Evolutionary conservation across 2,797 vertebrate genomes (phyloP).

Genomic region (Myotis vivesi): DNA sequence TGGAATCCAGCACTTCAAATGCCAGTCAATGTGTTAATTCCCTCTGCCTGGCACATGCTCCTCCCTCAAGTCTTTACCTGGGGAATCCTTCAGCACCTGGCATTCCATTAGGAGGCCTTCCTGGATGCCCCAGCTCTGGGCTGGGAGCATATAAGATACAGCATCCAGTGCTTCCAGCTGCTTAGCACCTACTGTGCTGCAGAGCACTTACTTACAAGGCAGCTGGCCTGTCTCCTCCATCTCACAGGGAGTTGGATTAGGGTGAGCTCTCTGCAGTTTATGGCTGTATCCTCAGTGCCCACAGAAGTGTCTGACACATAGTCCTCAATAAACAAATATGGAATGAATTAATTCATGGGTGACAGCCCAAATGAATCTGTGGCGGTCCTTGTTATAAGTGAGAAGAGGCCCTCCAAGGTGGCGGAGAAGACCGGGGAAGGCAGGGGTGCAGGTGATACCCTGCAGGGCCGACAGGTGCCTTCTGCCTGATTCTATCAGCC

Average conservation of each 20-base stretch:
- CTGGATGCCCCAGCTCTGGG: background rate
- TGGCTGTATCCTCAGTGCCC: background rate
- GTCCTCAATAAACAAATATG: background rate
- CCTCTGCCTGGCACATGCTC: background rate
- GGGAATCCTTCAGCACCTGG: background rate
- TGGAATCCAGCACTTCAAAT: background rate
- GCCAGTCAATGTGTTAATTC: background rate
- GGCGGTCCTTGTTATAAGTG: too few relatives aligned
- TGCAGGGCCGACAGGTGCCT: accelerated
- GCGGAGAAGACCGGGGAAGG: accelerated
- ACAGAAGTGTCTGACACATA: too few relatives aligned
- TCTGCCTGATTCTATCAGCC: accelerated
- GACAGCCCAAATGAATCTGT: background rate
- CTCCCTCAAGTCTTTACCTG: background rate
- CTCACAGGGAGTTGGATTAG: too few relatives aligned
- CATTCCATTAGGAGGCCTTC: background rate
- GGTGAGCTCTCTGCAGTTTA: background rate
- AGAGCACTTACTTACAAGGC: too few relatives aligned
- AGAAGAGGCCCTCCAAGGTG: background rate
- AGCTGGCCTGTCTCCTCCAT: background rate
- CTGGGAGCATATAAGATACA: accelerated
- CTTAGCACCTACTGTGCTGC: background rate
- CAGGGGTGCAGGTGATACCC: too few relatives aligned
- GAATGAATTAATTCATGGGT: background rate
- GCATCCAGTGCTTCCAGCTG: background rate